These are phyloP conservation scores for Eutrigla gurnardus DNA, from an alignment of 2,797 vertebrate genomes.

Conservation along the genomic window DNA sequence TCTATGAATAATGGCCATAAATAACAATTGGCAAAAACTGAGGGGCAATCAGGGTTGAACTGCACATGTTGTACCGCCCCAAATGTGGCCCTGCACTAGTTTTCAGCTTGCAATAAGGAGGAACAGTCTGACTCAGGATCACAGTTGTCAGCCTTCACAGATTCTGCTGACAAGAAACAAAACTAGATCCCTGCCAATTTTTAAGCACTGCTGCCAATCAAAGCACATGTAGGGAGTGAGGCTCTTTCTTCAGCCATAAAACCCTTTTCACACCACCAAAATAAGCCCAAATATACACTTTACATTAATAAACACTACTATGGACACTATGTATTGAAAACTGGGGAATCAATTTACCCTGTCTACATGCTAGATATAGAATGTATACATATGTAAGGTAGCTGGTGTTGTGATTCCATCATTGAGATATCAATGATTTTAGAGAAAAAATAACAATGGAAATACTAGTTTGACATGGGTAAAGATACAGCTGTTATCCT, in stretches of 20 bases:
- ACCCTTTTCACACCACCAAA: background rate
- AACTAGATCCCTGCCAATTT: constrained; percentile 9
- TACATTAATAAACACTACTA: background rate
- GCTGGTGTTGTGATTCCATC: background rate
- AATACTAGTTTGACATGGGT: background rate
- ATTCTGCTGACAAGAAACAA: constrained; percentile 24
- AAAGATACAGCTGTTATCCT: background rate
- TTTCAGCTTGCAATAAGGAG: background rate
- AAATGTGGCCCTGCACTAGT: background rate
- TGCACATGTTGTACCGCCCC: background rate
- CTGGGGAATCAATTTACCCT: background rate
- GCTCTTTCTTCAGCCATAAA: too few species aligned
- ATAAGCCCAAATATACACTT: background rate
- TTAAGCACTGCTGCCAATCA: constrained; percentile 13
- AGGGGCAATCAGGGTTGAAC: background rate
- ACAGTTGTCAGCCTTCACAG: constrained; percentile 9
- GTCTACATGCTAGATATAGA: background rate
- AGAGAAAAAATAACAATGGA: background rate
- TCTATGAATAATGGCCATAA: background rate
- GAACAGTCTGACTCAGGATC: background rate
- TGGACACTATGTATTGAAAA: background rate
- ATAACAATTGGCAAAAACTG: background rate
- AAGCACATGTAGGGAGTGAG: background rate
- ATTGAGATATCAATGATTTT: background rate
- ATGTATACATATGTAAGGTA: background rate